Percentiles rank a stretch among this genome's conserved stretches.
These are phyloP conservation scores for Setipinna tenuifilis DNA, from an alignment of 2,797 vertebrate genomes.

Conservation along the genomic window DNA sequence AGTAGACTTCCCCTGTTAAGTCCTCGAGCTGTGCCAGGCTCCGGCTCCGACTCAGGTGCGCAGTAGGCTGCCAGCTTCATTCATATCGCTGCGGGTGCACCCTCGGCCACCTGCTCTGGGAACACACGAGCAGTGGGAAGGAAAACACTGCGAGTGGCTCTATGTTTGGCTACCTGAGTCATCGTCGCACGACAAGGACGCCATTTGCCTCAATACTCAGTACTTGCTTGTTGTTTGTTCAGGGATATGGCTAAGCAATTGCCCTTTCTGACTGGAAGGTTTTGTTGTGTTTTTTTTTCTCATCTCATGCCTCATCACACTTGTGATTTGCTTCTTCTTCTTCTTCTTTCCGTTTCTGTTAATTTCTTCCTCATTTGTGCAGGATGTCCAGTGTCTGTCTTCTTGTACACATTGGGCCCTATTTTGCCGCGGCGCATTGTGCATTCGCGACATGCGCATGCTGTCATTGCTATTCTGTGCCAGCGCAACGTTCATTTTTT, in stretches of 20 bases:
- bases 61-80: slow-evolving; percentile 1
- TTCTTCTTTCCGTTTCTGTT: neutral
- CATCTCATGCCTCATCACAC: neutral
- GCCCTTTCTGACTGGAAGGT: neutral
- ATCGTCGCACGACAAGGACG: neutral
- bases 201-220: neutral
- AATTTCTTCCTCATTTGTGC: no score
- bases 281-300: neutral
- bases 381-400: no score
- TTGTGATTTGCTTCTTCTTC: neutral
- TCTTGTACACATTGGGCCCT: no score
- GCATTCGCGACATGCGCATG: no score
- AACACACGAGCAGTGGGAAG: neutral
- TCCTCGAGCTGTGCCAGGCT: neutral
- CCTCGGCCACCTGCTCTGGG: slow-evolving; percentile 1
- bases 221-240: neutral
- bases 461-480: no score
- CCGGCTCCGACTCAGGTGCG: neutral
- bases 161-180: slow-evolving; percentile 16
- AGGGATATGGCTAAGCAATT: neutral
- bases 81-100: neutral
- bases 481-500: no score
- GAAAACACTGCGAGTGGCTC: neutral
- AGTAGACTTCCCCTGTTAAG: neutral
- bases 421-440: no score